phyloP scores from a whole-genome alignment of 2,113 vertebrate species.

The Gavia stellata region DNA sequence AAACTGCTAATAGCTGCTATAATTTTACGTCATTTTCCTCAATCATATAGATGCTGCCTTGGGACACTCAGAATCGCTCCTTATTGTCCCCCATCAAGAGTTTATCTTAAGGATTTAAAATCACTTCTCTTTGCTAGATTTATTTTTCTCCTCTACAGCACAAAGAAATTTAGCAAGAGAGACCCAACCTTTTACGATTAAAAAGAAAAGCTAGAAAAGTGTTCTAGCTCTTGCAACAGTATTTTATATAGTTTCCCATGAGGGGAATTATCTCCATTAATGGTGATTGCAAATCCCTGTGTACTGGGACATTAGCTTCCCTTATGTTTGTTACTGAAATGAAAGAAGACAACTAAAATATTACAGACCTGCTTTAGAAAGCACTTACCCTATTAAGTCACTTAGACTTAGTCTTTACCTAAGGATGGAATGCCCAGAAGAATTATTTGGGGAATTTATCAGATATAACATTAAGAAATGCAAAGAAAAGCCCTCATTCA shows the following conservation, averaged over 20 bases:
- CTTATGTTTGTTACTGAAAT: conserved; percentile 22
- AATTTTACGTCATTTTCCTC: not conserved
- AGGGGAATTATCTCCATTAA: conserved; percentile 13
- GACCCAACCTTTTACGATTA: not conserved
- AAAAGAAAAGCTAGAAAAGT: not conserved
- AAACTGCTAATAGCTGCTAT: not conserved
- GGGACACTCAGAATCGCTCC: not conserved
- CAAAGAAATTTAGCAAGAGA: not conserved
- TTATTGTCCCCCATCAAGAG: not conserved
- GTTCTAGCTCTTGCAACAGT: not conserved
- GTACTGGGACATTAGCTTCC: not conserved
- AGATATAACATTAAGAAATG: not conserved
- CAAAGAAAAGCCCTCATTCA: not conserved
- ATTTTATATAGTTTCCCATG: conserved; percentile 3
- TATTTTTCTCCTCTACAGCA: not conserved
- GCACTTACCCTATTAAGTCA: conserved; percentile 15
- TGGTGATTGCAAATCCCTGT: not conserved
- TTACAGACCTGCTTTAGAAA: not conserved
- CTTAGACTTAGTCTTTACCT: not conserved
- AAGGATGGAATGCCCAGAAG: not conserved
- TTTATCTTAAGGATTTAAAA: conserved; percentile 3
- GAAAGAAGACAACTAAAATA: conserved; percentile 34
- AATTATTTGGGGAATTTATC: not conserved
- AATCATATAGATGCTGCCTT: not conserved
- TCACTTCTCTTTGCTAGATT: not conserved